Conservation (phyloP, 64 coral and sea anemone species). For the Stylophora pistillata region DNA sequence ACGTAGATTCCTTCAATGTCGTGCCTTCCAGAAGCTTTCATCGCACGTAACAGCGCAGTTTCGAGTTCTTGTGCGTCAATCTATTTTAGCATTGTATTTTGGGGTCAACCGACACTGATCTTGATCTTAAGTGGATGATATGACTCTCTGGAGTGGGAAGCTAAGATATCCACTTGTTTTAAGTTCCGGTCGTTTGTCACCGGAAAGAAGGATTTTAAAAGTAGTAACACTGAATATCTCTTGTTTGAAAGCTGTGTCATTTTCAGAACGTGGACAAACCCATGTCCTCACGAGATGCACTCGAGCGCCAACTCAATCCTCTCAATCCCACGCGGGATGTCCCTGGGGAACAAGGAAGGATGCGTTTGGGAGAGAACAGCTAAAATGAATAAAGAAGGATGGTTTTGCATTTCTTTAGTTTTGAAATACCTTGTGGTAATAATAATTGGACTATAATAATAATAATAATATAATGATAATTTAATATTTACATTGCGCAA, state of each 20-base stretch:
- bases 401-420: too few relatives aligned
- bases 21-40: not conserved
- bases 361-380: too few relatives aligned
- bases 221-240: not conserved
- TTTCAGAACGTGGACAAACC: not conserved
- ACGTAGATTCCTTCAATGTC: not conserved
- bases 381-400: too few relatives aligned
- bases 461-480: too few relatives aligned
- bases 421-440: too few relatives aligned
- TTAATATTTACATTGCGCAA: too few relatives aligned
- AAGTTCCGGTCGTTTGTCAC: conserved; percentile 29
- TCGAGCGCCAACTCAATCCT: too few relatives aligned
- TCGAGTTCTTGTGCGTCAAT: not conserved
- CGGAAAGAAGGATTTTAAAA: conserved; percentile 24
- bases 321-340: too few relatives aligned
- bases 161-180: conserved; percentile 13
- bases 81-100: not conserved
- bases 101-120: not conserved
- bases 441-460: too few relatives aligned
- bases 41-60: not conserved
- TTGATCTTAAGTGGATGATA: not conserved
- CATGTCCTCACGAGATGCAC: not conserved
- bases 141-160: not conserved
- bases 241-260: not conserved
- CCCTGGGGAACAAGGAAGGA: too few relatives aligned